Percentiles rank a stretch among this genome's conserved stretches.
These are phyloP conservation scores for Stictocephala bisonia DNA, from an alignment of 2,888 invertebrate genomes.

Conservation along the genomic window DNA sequence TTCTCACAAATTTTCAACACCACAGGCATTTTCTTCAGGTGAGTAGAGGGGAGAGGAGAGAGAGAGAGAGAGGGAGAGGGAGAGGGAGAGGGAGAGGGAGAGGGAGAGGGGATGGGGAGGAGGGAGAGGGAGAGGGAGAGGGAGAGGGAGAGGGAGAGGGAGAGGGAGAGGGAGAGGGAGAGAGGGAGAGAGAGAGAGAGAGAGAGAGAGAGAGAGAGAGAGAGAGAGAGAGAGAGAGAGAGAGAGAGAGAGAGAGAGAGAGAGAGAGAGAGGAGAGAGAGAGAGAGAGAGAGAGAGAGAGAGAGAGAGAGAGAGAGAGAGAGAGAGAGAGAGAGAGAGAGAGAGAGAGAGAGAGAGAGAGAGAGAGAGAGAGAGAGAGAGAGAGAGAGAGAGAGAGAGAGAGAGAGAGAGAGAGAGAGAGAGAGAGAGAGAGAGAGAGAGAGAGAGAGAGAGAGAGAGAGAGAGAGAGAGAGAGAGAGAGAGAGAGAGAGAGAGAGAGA, in stretches of 20 bases:
- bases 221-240: not conserved
- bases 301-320: not conserved
- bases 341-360: conserved; percentile 13
- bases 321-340: conserved; percentile 13
- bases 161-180: not conserved
- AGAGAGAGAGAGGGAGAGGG: not conserved
- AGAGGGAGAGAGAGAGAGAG: not conserved
- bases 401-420: not conserved
- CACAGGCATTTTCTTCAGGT: too few species aligned
- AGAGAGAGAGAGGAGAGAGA: not conserved
- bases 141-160: not conserved
- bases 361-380: conserved; percentile 4
- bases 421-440: not conserved
- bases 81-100: not conserved
- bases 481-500: not conserved
- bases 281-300: not conserved
- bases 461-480: not conserved
- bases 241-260: not conserved
- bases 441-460: not conserved
- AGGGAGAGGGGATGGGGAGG: too few species aligned
- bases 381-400: not conserved
- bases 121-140: not conserved
- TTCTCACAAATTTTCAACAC: too few species aligned
- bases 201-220: not conserved
- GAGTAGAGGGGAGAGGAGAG: too few species aligned